A percentile compares a stretch with the other conserved stretches of the same genome.
Evolutionary conservation across 2,113 vertebrate species (phyloP).

Genomic region (Trogon melanurus): DNA sequence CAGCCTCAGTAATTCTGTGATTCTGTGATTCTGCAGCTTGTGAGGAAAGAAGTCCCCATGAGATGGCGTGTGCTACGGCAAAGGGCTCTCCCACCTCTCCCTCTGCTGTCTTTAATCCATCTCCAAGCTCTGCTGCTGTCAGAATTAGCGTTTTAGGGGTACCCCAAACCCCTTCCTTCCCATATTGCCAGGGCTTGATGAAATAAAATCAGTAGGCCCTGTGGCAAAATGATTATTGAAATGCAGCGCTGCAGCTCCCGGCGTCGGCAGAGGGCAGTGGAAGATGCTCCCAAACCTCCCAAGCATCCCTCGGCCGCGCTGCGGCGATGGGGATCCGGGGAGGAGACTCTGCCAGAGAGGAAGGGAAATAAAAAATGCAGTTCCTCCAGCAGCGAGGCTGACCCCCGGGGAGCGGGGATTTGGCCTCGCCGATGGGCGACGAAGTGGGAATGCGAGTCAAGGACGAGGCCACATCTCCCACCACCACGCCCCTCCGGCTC

Average conservation of each 20-base stretch:
- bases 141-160: background rate
- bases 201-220: background rate
- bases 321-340: conserved; percentile 47
- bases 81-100: background rate
- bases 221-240: background rate
- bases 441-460: background rate
- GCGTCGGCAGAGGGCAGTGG: conserved; percentile 61
- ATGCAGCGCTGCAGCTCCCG: background rate
- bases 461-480: background rate
- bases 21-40: background rate
- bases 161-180: background rate
- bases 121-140: background rate
- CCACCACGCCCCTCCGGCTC: no score
- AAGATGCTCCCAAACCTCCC: conserved; percentile 30
- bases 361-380: conserved; percentile 34
- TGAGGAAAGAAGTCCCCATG: fast-evolving
- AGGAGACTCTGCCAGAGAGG: conserved; percentile 52
- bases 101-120: background rate
- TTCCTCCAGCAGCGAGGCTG: conserved; percentile 22
- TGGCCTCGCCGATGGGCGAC: fast-evolving
- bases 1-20: no score
- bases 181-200: background rate
- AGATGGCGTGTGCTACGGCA: background rate
- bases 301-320: background rate
- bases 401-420: background rate